Evolutionary conservation across 2,113 vertebrate species (phyloP), one percentile per base, ranked within the genome.

Genomic region (Chroicocephalus ridibundus): DNA sequence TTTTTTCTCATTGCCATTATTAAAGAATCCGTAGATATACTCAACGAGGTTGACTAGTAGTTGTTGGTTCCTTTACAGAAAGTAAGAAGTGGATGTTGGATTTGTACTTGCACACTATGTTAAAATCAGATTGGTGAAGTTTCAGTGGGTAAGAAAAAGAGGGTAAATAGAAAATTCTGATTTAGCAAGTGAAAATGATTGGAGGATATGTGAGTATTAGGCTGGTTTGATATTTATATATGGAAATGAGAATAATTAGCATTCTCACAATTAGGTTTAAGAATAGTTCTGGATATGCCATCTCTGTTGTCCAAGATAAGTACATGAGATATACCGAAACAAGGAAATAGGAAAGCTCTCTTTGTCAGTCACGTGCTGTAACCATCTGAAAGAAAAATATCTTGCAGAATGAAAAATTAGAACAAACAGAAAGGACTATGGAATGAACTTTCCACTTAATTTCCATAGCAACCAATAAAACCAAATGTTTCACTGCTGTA

Each of bases 401-500:
- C 13, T 80, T 76, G 31, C 10, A 57, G 17, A 65, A 72, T 46
- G 31, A 44, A 64, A 54, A n/a, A 44, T 44, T 12, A 44, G 16
- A 90, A 64, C 11, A 25, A 72, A 54, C 14, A 64, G 32, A 82
- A 88, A 44, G 20, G 15, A 22, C 49, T 78, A 3, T 32, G 11
- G 32, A 88, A 83, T 70, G 68, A 94, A 57, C 4, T 1, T 70
- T n/a, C 12, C 44, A 60, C 27, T 83, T 94, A 58, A 74, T 92
- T 96, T 86, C 79, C 70, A 58, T 80, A 64, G 49, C 40, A 92
- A 84, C 65, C 29, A 70, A 46, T 60, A n/a, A 78, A 96, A 95
- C 58, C 25, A 74, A 68, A 32, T 40, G 18, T 60, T 75, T 77
- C 36, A 68, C 16, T 83, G 32, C 20, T n/a, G 8, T 29, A 31